Percentiles rank a stretch among this genome's conserved stretches.
Evolutionary conservation across 2,888 invertebrate species (phyloP).

Genomic region (Protodeltote pygarga): DNA sequence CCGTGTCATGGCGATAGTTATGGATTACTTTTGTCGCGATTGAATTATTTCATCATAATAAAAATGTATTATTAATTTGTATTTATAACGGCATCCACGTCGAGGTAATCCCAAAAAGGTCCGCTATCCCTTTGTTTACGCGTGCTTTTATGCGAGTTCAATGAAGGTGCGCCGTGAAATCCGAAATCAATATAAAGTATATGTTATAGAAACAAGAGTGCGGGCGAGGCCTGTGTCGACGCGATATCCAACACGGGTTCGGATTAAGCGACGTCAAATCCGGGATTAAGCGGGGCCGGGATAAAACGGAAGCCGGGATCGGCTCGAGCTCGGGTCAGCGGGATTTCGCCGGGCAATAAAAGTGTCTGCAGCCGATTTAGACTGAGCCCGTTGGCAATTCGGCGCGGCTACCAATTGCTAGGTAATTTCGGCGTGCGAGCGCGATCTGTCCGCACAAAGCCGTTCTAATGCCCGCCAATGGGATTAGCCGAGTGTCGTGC

Average conservation of each 20-base stretch:
- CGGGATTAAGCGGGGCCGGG: conserved; percentile 84
- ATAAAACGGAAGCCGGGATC: conserved; percentile 80
- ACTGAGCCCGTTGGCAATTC: conserved; percentile 84
- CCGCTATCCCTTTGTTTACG: conserved; percentile 62
- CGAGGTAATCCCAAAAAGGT: conserved; percentile 64
- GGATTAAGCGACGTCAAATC: conserved; percentile 89
- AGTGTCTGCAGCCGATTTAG: conserved; percentile 88
- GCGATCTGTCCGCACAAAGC: conserved; percentile 85
- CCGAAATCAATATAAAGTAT: conserved; percentile 77
- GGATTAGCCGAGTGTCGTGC: conserved; percentile 83
- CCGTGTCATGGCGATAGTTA: conserved; percentile 77
- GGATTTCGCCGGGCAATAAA: conserved; percentile 86
- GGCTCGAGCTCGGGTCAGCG: conserved; percentile 81
- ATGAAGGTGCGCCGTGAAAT: conserved; percentile 70
- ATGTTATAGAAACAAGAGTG: conserved; percentile 71
- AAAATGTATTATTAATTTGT: conserved; percentile 63
- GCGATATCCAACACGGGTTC: conserved; percentile 89
- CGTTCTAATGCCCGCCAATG: conserved; percentile 83
- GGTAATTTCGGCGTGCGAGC: conserved; percentile 84
- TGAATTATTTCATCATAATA: conserved; percentile 77
- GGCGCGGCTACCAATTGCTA: conserved; percentile 84
- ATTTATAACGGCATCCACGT: conserved; percentile 49
- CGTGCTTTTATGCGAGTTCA: conserved; percentile 56
- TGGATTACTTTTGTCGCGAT: conserved; percentile 79
- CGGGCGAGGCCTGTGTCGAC: conserved; percentile 83